These are phyloP conservation scores for Schizotus pectinicornis DNA, from an alignment of 2,888 invertebrate species.

Conservation along the genomic window DNA sequence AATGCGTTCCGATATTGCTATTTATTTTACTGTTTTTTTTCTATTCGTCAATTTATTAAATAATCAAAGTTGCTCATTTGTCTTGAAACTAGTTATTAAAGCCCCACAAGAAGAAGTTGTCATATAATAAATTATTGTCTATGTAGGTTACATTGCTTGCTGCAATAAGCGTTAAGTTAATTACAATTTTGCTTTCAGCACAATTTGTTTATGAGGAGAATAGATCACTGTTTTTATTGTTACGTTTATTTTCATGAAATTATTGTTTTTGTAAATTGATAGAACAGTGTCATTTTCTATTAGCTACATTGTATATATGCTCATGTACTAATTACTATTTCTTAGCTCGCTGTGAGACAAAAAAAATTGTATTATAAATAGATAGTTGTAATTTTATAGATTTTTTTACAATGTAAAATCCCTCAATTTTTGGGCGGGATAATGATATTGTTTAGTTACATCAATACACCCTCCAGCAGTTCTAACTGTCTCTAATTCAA, in stretches of 20 bases:
- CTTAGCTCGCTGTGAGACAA: conserved; percentile 28
- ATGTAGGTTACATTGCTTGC: conserved; percentile 16
- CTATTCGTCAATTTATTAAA: conserved; percentile 2
- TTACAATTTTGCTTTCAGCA: conserved; percentile 18
- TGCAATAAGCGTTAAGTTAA: not conserved
- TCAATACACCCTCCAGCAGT: no score
- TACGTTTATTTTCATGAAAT: not conserved
- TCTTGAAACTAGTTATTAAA: not conserved
- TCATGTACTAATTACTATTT: conserved; percentile 15
- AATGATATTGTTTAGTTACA: no score
- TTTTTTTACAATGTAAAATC: conserved; percentile 22
- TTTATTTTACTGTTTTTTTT: conserved; percentile 10
- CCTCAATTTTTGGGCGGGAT: not conserved
- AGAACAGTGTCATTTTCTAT: not conserved
- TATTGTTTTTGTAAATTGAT: conserved; percentile 8
- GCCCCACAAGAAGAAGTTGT: not conserved
- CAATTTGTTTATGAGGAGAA: conserved; percentile 1
- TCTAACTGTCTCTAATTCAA: no score
- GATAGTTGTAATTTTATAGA: conserved; percentile 33
- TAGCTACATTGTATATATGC: conserved; percentile 23
- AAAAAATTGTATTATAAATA: conserved; percentile 33
- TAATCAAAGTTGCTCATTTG: not conserved
- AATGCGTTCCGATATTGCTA: conserved; percentile 12
- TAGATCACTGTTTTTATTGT: not conserved
- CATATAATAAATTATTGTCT: conserved; percentile 7